These are phyloP conservation scores for Antheraea mylitta DNA, from an alignment of 1,140 invertebrate genomes.

Conservation along the genomic window DNA sequence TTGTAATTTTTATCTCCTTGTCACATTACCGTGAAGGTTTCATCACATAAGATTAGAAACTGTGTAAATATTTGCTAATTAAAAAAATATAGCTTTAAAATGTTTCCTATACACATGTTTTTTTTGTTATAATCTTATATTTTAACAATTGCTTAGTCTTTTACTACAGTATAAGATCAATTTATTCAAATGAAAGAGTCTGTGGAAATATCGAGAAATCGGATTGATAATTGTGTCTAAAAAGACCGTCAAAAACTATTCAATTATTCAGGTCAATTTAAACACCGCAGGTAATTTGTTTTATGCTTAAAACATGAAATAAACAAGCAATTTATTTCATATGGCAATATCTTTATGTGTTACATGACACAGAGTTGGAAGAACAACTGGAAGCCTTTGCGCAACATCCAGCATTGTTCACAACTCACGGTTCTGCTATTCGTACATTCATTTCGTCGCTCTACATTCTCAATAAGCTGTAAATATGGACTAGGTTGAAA, in stretches of 20 bases:
- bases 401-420: slow-evolving; percentile 42
- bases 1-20: slow-evolving; percentile 33
- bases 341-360: neutral
- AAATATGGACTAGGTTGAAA: slow-evolving; percentile 30
- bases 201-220: too few relatives aligned
- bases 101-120: neutral
- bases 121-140: neutral
- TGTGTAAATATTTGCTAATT: slow-evolving; percentile 1
- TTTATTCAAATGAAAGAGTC: too few relatives aligned
- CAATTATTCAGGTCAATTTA: too few relatives aligned
- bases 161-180: too few relatives aligned
- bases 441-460: slow-evolving; percentile 24
- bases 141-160: too few relatives aligned
- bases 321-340: neutral
- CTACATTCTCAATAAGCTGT: slow-evolving; percentile 47
- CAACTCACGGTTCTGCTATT: slow-evolving; percentile 33
- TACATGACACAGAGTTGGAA: slow-evolving; percentile 21
- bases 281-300: neutral
- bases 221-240: too few relatives aligned
- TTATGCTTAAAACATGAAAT: neutral
- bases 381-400: slow-evolving; percentile 34
- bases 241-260: too few relatives aligned
- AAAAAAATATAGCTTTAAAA: neutral
- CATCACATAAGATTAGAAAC: slow-evolving; percentile 11
- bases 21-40: slow-evolving; percentile 25